These are phyloP conservation scores for Orchesella flavescens DNA, from an alignment of 2,888 invertebrate genomes.

Conservation along the genomic window DNA sequence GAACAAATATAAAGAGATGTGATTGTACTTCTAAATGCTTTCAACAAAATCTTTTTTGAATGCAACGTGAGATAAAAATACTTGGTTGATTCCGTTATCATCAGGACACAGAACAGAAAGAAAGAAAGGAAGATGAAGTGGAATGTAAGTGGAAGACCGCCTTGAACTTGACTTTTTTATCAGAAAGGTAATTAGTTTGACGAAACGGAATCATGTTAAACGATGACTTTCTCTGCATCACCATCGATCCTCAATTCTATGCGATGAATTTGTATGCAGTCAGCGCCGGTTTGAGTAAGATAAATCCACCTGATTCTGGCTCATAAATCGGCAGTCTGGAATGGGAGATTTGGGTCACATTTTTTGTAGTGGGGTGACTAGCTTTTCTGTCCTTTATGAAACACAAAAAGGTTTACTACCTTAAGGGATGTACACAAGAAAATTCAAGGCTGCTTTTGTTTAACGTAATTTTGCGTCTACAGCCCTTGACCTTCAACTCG, in stretches of 20 bases:
- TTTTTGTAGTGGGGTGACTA: not conserved
- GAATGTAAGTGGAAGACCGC: not conserved
- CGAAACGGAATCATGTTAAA: not conserved
- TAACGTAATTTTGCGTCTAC: no score
- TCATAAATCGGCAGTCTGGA: not conserved
- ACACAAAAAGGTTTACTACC: not conserved
- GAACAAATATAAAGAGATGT: not conserved
- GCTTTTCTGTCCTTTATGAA: not conserved
- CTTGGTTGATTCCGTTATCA: no score
- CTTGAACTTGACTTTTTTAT: conserved; percentile 35
- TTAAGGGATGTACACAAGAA: not conserved
- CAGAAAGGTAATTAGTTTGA: not conserved
- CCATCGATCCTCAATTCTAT: not conserved
- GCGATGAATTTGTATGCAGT: not conserved
- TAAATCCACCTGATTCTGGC: conserved; percentile 9
- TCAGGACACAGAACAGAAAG: not conserved
- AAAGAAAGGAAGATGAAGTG: not conserved
- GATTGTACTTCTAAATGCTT: not conserved
- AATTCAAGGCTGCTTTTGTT: not conserved
- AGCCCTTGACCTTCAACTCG: conserved; percentile 5
- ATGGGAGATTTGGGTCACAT: conserved; percentile 16
- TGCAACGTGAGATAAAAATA: not conserved
- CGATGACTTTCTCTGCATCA: not conserved
- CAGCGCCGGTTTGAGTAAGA: conserved; percentile 22
- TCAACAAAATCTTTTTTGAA: not conserved